Percentiles rank a stretch among this genome's conserved stretches.
Conservation (phyloP, 2,113 vertebrate genomes). For the Xiphias gladius region DNA sequence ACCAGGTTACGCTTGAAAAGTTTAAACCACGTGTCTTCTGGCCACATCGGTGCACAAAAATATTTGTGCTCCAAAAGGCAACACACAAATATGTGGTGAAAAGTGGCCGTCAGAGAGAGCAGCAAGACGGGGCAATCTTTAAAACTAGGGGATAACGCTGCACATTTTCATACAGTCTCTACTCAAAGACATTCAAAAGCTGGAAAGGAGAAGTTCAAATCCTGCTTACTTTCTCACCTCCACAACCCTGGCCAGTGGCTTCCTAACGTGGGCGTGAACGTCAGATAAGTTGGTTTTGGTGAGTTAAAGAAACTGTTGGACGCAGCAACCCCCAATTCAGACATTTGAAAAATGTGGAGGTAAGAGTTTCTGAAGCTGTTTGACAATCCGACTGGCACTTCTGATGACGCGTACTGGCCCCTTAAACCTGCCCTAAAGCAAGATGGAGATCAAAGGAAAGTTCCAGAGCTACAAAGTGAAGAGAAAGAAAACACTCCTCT, state of each 20-base stretch:
- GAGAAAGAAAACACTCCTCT: slow-evolving; percentile 34
- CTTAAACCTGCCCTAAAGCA: slow-evolving; percentile 29
- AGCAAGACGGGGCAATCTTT: neutral
- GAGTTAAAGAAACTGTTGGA: neutral
- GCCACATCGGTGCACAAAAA: neutral
- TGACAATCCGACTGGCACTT: neutral
- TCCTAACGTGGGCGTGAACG: neutral
- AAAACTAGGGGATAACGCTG: too few species aligned
- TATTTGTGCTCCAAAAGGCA: neutral
- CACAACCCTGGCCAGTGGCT: neutral
- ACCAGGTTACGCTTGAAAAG: neutral
- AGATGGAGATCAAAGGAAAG: slow-evolving; percentile 27
- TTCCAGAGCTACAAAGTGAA: neutral
- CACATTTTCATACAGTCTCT: neutral
- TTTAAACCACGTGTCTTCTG: neutral
- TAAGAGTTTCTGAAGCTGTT: neutral
- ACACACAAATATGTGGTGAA: neutral
- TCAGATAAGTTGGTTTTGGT: neutral
- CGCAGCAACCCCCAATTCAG: neutral
- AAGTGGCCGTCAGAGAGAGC: neutral
- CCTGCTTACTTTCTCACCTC: neutral
- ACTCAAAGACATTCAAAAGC: slow-evolving; percentile 1
- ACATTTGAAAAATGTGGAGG: neutral
- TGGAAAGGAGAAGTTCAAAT: neutral
- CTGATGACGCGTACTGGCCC: slow-evolving; percentile 2